These are phyloP conservation scores for Pseudocheirus occidentalis DNA, from an alignment of 2,797 vertebrate species.

Conservation along the genomic window DNA sequence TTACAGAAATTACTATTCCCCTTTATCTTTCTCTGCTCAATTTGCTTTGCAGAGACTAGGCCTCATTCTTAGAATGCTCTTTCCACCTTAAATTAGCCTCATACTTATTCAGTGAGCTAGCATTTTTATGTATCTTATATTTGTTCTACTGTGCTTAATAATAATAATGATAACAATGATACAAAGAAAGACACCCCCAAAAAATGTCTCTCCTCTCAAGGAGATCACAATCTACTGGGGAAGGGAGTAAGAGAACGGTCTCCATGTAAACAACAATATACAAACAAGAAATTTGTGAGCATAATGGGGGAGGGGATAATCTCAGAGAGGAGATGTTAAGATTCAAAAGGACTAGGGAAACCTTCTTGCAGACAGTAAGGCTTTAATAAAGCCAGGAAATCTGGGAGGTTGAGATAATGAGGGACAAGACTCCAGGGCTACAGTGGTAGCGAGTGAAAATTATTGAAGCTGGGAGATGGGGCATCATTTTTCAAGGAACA, in stretches of 20 bases:
- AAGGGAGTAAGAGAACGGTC: neutral
- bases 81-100: neutral
- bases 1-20: neutral
- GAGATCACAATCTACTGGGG: neutral
- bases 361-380: conserved; percentile 1
- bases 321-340: neutral
- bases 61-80: neutral
- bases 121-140: neutral
- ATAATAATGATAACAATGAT: neutral
- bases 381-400: neutral
- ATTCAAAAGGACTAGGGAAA: neutral
- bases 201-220: neutral
- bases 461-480: neutral
- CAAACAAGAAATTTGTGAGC: neutral
- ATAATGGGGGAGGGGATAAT: neutral
- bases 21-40: neutral
- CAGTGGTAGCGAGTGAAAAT: neutral
- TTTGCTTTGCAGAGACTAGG: neutral
- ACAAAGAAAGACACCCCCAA: neutral
- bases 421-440: neutral
- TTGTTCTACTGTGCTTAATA: neutral
- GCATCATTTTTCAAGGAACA: neutral
- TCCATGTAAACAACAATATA: neutral
- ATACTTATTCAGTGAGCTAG: neutral
- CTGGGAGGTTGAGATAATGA: neutral